phyloP scores from a whole-genome alignment of 2,113 vertebrate species.

The Stigmatopora argus region DNA sequence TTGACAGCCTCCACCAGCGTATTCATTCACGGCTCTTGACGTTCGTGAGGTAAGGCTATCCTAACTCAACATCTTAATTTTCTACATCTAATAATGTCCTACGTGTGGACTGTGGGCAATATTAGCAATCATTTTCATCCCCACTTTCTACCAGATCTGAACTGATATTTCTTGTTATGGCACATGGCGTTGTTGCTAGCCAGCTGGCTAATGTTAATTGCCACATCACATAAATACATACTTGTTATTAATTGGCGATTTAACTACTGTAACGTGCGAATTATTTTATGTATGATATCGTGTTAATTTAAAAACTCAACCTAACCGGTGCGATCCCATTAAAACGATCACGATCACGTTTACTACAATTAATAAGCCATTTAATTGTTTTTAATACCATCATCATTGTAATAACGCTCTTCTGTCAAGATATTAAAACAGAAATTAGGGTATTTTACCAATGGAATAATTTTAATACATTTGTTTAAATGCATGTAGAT shows the following conservation, averaged over 20 bases:
- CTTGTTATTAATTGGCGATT: too few relatives aligned
- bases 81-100: rapidly evolving
- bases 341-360: background rate
- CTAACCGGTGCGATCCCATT: background rate
- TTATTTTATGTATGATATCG: background rate
- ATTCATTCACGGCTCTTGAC: background rate
- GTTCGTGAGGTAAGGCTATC: constrained; percentile 19
- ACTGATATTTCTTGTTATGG: background rate
- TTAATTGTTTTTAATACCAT: too few relatives aligned
- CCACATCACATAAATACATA: background rate
- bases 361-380: background rate
- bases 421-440: background rate
- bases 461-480: too few relatives aligned
- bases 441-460: too few relatives aligned
- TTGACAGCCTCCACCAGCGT: constrained; percentile 21
- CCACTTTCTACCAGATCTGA: background rate
- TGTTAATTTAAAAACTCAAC: background rate
- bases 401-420: background rate
- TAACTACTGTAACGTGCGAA: background rate
- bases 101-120: rapidly evolving
- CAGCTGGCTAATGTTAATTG: background rate
- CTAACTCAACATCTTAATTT: background rate
- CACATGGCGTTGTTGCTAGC: constrained; percentile 45
- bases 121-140: rapidly evolving
- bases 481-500: too few relatives aligned